Percentiles rank a stretch among this genome's conserved stretches.
phyloP scores from a whole-genome alignment of 2,113 vertebrate species.

The Holacanthus passer region DNA sequence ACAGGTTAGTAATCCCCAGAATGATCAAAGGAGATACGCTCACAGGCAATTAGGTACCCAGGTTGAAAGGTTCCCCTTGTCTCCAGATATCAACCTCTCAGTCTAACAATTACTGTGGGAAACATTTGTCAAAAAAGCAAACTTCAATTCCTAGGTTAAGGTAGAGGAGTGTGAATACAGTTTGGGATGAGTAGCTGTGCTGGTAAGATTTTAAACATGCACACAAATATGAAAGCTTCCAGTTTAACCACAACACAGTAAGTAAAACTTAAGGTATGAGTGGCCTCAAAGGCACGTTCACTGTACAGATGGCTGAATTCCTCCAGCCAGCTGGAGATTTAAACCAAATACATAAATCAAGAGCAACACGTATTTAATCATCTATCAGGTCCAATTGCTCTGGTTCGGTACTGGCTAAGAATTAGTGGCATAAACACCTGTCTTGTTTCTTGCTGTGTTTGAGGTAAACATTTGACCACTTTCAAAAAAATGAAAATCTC shows the following conservation, averaged over 20 bases:
- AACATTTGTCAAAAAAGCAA: not conserved
- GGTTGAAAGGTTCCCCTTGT: not conserved
- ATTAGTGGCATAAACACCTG: not conserved
- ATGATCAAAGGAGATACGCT: conserved; percentile 33
- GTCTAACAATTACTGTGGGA: not conserved
- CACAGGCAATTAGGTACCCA: not conserved
- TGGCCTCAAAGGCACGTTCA: not conserved
- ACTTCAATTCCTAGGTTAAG: not conserved
- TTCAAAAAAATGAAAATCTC: not conserved
- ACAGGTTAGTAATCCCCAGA: conserved; percentile 17
- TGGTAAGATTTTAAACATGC: not conserved
- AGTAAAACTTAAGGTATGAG: not conserved
- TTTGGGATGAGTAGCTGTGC: not conserved
- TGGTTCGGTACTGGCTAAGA: not conserved
- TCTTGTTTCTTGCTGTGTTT: not conserved
- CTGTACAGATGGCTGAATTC: no score
- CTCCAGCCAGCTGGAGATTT: no score
- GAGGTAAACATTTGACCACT: not conserved
- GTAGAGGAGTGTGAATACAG: not conserved
- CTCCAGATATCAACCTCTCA: not conserved
- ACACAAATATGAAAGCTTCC: not conserved
- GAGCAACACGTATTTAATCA: not conserved
- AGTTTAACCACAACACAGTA: not conserved
- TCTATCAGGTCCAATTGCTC: not conserved
- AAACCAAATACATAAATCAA: no score